These are phyloP conservation scores for Andrena flavipes DNA, from an alignment of 2,888 invertebrate species.

Conservation along the genomic window DNA sequence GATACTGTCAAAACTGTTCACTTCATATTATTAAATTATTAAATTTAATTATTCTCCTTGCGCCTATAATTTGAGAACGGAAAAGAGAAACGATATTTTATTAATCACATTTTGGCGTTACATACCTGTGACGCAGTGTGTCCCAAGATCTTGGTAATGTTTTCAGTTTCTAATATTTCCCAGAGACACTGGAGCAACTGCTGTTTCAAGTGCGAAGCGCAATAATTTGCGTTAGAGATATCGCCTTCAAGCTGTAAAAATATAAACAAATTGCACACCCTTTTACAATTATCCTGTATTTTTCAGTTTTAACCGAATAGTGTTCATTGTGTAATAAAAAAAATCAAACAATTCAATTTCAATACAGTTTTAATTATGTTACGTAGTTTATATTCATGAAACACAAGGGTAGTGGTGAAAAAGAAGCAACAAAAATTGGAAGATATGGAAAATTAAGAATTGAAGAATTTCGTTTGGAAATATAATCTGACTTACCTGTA, in stretches of 20 bases:
- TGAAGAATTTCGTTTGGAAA: neutral
- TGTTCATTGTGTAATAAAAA: neutral
- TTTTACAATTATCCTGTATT: too few relatives aligned
- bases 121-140: slow-evolving; percentile 47
- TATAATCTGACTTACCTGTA: slow-evolving; percentile 69
- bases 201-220: slow-evolving; percentile 75
- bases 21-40: too few relatives aligned
- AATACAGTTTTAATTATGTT: too few relatives aligned
- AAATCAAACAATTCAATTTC: too few relatives aligned
- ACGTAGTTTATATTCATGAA: too few relatives aligned
- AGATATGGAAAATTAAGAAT: neutral
- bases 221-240: slow-evolving; percentile 66
- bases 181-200: slow-evolving; percentile 78
- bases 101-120: neutral
- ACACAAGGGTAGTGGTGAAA: too few relatives aligned
- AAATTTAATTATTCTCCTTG: too few relatives aligned
- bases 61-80: neutral
- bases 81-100: too few relatives aligned
- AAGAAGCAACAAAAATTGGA: too few relatives aligned
- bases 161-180: slow-evolving; percentile 75
- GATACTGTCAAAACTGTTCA: too few relatives aligned
- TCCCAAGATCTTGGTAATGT: slow-evolving; percentile 22
- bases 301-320: too few relatives aligned
- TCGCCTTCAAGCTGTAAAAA: slow-evolving; percentile 70
- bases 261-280: neutral